phyloP scores from a whole-genome alignment of 1,140 invertebrate genomes.

The Doryteuthis pealeii region DNA sequence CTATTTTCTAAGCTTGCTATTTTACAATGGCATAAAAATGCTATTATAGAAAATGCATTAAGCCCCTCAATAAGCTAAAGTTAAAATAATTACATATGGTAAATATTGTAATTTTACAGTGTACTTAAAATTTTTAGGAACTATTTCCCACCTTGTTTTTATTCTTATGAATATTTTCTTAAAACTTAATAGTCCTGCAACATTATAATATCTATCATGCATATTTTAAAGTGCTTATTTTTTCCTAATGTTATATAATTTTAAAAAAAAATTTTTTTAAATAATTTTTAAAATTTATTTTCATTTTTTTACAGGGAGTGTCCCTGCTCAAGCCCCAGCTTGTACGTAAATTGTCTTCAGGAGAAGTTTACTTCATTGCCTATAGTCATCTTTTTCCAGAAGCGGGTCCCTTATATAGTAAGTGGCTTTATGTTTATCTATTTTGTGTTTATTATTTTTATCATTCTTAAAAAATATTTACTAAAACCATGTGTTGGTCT shows the following conservation, averaged over 20 bases:
- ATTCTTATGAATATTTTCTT: no score
- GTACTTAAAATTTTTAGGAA: no score
- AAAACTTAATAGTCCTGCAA: no score
- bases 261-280: conserved; percentile 10
- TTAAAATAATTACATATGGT: no score
- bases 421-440: neutral
- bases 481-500: neutral
- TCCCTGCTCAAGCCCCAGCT: conserved; percentile 93
- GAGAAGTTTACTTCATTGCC: conserved; percentile 93
- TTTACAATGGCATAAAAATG: no score
- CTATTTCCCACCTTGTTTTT: no score
- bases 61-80: no score
- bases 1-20: no score
- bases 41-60: no score
- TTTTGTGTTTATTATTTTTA: no score
- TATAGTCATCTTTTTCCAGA: conserved; percentile 95
- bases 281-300: conserved; percentile 15
- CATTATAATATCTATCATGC: neutral
- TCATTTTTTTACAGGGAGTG: conserved; percentile 71
- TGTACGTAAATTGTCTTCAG: conserved; percentile 86
- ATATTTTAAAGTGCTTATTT: neutral
- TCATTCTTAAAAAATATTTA: conserved; percentile 85
- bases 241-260: neutral
- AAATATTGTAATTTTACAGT: no score
- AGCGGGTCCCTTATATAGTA: conserved; percentile 61